Base-by-base conservation (phyloP, 2,888 invertebrate species). In the Tetragonisca angustula region DNA sequence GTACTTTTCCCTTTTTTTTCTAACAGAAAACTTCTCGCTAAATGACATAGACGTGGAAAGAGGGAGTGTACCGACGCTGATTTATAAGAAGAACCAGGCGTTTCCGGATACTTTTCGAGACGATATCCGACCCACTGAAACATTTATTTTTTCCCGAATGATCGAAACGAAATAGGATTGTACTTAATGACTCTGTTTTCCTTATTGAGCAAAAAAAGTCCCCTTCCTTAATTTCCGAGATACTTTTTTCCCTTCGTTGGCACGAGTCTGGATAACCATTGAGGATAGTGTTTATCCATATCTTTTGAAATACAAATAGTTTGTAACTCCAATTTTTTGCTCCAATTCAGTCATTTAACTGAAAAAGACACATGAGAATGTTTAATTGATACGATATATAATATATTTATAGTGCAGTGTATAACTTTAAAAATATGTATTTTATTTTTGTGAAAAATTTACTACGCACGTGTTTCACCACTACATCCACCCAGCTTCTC, bases 91-190 rank as follows among this genome's bases (percentile, higher is more conserved):
- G 88, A 88, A 90, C 88, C 89, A 89, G 86, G 88, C 90, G 90
- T 91, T 92, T 92, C 92, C 92, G 92, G 91, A 90, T 88, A 89
- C 86, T 91, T 90, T 88, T 81, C 88, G 69, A 61, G 71, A 80
- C 67, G 84, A 82, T 79, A 74, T 52, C 67, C 75, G 49, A 76
- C 73, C 77, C 80, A 83, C 27, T 19, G 76, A 62, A 62, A 36
- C 68, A 69, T 78, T 71, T 81, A 75, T 75, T 36, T 80, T 83
- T 83, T 65, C 73, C 70, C 70, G 75, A 71, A 74, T 62, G 75
- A 87, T 84, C 68, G 71, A 64, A 59, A 52, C 71, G 71, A 62
- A 59, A 32, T 79, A 62, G 81, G 78, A 87, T 85, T 86, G 85
- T 83, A 43, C 81, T 86, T 88, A 86, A 87, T 89, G 86, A 87